Evolutionary conservation across 2,113 vertebrate genomes (phyloP).

Genomic region (Lethenteron reissneri): DNA sequence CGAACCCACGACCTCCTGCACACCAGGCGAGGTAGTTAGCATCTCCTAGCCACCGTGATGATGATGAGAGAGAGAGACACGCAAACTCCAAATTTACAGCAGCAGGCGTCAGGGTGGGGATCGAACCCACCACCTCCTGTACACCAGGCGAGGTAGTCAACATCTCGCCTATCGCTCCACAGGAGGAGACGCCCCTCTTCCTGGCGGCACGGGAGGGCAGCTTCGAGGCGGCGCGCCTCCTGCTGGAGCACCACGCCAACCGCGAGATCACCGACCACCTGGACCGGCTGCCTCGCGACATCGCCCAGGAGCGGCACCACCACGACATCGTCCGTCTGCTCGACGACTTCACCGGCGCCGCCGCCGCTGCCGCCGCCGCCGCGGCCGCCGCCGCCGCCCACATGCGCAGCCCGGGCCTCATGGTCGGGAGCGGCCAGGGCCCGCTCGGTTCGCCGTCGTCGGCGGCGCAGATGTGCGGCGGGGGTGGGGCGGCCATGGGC

Average conservation of each 20-base stretch:
- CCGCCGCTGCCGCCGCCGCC: constrained; percentile 31
- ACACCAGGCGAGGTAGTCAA: too few relatives aligned
- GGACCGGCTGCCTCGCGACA: constrained; percentile 60
- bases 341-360: constrained; percentile 62
- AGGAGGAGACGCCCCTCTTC: constrained; percentile 85
- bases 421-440: constrained; percentile 54
- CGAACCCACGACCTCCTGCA: too few relatives aligned
- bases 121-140: too few relatives aligned
- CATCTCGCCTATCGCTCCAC: not conserved
- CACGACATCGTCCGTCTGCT: constrained; percentile 66
- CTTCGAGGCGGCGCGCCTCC: constrained; percentile 51
- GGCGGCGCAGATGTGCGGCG: too few relatives aligned
- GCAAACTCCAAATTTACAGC: too few relatives aligned
- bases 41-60: too few relatives aligned
- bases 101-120: too few relatives aligned
- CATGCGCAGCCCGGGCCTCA: constrained; percentile 30
- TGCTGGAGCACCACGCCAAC: constrained; percentile 66
- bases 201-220: constrained; percentile 79
- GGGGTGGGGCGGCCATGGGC: too few relatives aligned
- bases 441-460: constrained; percentile 15
- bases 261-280: constrained; percentile 72
- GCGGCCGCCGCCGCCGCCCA: constrained; percentile 26
- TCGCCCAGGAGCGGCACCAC: constrained; percentile 62
- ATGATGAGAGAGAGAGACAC: too few relatives aligned
- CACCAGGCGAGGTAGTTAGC: too few relatives aligned